phyloP scores from a whole-genome alignment of 2,888 invertebrate genomes.

The Orchesellides sinensis region DNA sequence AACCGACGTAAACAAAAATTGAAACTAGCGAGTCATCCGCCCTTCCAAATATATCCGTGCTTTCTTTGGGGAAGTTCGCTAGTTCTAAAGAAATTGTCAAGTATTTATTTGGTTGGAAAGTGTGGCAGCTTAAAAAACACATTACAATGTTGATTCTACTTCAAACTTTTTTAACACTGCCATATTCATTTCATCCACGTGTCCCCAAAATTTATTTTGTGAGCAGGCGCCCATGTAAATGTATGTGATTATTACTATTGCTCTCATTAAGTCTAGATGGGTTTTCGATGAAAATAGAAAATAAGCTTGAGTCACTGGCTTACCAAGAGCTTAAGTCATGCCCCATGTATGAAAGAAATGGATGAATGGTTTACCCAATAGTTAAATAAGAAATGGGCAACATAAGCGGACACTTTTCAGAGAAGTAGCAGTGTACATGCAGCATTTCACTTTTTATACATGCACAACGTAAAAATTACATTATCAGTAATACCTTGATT shows the following conservation, averaged over 20 bases:
- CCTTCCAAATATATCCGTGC: background rate
- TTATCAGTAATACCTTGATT: conserved; percentile 1
- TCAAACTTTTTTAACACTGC: too few species aligned
- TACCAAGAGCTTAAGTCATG: background rate
- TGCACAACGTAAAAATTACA: conserved; percentile 4
- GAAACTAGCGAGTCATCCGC: conserved; percentile 7
- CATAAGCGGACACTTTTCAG: too few species aligned
- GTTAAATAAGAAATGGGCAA: too few species aligned
- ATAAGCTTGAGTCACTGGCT: background rate
- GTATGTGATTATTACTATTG: conserved; percentile 20
- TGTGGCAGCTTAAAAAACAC: background rate
- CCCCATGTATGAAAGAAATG: background rate
- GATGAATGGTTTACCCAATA: background rate
- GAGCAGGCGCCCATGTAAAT: background rate
- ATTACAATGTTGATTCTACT: too few species aligned
- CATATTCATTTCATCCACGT: background rate
- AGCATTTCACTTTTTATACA: conserved; percentile 23
- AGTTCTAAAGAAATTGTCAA: conserved; percentile 21
- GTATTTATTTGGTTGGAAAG: background rate
- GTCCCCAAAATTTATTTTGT: too few species aligned
- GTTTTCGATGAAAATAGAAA: conserved; percentile 28
- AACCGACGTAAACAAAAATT: background rate
- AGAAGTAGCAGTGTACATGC: conserved; percentile 2
- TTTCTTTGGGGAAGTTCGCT: background rate
- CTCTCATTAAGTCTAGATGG: conserved; percentile 46